phyloP scores from a whole-genome alignment of 2,888 invertebrate genomes.

The Polymixis flavicincta region DNA sequence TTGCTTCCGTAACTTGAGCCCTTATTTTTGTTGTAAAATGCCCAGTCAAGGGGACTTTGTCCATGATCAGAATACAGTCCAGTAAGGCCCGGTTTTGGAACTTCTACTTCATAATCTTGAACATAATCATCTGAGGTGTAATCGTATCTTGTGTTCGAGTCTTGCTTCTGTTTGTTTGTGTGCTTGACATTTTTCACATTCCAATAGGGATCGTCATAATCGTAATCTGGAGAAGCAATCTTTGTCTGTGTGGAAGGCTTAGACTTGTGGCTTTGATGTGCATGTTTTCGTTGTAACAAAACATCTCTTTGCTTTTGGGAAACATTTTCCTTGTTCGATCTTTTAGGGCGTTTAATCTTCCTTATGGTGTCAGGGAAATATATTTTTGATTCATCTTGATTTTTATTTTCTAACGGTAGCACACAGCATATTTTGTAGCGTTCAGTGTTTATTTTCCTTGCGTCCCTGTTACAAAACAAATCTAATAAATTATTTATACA shows the following conservation, averaged over 20 bases:
- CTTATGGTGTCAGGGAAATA: constrained; percentile 45
- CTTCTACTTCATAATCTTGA: constrained; percentile 80
- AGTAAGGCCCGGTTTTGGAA: constrained; percentile 83
- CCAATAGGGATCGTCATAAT: constrained; percentile 83
- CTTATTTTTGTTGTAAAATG: constrained; percentile 62
- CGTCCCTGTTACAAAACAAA: constrained; percentile 69
- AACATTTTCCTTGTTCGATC: constrained; percentile 65
- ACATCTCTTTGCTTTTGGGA: constrained; percentile 79
- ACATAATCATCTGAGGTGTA: constrained; percentile 74
- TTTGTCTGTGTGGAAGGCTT: constrained; percentile 63
- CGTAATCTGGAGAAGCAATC: constrained; percentile 77
- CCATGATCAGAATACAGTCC: constrained; percentile 83
- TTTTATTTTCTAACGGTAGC: constrained; percentile 44
- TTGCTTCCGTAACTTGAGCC: constrained; percentile 71
- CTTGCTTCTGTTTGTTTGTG: constrained; percentile 65
- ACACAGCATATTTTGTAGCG: constrained; percentile 59
- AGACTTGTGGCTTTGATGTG: constrained; percentile 63
- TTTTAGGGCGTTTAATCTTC: constrained; percentile 56
- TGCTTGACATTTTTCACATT: constrained; percentile 82
- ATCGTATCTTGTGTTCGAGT: constrained; percentile 68
- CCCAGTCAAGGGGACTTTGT: constrained; percentile 72
- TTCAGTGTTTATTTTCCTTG: constrained; percentile 70
- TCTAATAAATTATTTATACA: not conserved
- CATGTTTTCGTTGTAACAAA: constrained; percentile 74
- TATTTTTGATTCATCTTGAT: constrained; percentile 42